These are phyloP conservation scores for Vimba vimba DNA, from an alignment of 2,113 vertebrate genomes.

Conservation along the genomic window DNA sequence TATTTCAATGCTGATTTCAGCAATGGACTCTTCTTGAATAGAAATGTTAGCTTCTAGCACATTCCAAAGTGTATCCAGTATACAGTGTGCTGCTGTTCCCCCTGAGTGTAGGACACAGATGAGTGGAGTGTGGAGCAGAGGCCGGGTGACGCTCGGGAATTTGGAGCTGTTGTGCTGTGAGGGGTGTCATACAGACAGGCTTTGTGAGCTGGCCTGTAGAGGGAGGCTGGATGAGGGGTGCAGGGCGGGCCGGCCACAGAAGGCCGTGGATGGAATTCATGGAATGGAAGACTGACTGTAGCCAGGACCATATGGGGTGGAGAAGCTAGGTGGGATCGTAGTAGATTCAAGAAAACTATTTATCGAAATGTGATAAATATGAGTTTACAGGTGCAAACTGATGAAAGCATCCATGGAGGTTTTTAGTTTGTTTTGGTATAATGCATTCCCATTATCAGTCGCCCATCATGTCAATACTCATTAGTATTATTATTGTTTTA, in stretches of 20 bases:
- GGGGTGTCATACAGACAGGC: constrained; percentile 66
- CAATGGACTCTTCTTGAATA: background rate
- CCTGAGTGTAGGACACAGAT: background rate
- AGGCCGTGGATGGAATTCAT: constrained; percentile 74
- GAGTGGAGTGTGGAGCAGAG: constrained; percentile 16
- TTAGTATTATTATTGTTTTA: no score
- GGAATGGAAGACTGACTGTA: constrained; percentile 73
- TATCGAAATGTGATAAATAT: constrained; percentile 11
- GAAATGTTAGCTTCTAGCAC: background rate
- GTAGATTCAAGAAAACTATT: background rate
- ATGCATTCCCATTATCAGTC: background rate
- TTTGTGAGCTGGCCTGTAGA: constrained; percentile 71
- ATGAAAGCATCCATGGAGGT: background rate
- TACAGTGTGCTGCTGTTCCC: background rate
- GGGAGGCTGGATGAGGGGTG: constrained; percentile 29
- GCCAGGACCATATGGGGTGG: constrained; percentile 56
- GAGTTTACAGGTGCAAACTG: constrained; percentile 10
- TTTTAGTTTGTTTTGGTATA: constrained; percentile 4
- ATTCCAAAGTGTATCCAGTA: background rate
- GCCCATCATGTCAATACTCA: background rate
- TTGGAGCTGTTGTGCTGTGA: constrained; percentile 44
- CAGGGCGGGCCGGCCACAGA: constrained; percentile 70
- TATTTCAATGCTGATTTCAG: background rate
- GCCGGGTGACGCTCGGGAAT: constrained; percentile 43
- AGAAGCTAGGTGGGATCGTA: background rate